Percentiles rank a stretch among this genome's conserved stretches.
Conservation (phyloP, 2,888 invertebrate genomes). For the Miltochrista miniata region DNA sequence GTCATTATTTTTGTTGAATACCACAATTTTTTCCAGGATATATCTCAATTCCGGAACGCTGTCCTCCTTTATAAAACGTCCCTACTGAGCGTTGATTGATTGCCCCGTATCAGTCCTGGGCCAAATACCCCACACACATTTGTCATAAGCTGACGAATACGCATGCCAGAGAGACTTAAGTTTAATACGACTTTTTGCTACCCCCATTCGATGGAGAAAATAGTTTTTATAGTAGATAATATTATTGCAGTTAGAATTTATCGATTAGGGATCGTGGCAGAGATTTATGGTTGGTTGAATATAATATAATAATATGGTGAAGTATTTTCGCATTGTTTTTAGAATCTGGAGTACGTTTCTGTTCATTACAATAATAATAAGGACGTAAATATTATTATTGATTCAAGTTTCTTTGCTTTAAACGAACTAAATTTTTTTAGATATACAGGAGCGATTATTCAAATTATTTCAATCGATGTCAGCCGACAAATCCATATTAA, state of each 20-base stretch:
- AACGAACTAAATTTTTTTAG: too few relatives aligned
- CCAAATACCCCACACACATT: slow-evolving; percentile 45
- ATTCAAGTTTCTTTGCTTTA: too few relatives aligned
- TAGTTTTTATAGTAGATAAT: slow-evolving; percentile 4
- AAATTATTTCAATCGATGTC: background rate
- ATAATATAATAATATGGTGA: too few relatives aligned
- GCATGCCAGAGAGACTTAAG: slow-evolving; percentile 37
- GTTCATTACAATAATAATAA: too few relatives aligned
- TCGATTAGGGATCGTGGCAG: background rate
- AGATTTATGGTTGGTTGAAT: too few relatives aligned
- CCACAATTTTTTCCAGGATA: slow-evolving; percentile 2
- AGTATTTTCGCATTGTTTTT: too few relatives aligned
- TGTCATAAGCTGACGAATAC: slow-evolving; percentile 50
- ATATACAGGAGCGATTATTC: too few relatives aligned
- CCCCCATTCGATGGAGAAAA: slow-evolving; percentile 15
- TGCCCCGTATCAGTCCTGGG: slow-evolving; percentile 38
- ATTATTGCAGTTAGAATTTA: background rate
- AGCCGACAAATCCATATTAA: background rate
- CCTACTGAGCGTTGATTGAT: slow-evolving; percentile 45
- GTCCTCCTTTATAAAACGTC: slow-evolving; percentile 15
- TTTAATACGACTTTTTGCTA: slow-evolving; percentile 33
- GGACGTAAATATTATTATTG: too few relatives aligned
- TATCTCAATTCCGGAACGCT: slow-evolving; percentile 11
- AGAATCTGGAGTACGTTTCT: too few relatives aligned
- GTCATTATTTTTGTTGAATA: slow-evolving; percentile 6